Evolutionary conservation across 2,888 invertebrate genomes (phyloP), one percentile per base, ranked within the genome.

Genomic region (Lysandra coridon): DNA sequence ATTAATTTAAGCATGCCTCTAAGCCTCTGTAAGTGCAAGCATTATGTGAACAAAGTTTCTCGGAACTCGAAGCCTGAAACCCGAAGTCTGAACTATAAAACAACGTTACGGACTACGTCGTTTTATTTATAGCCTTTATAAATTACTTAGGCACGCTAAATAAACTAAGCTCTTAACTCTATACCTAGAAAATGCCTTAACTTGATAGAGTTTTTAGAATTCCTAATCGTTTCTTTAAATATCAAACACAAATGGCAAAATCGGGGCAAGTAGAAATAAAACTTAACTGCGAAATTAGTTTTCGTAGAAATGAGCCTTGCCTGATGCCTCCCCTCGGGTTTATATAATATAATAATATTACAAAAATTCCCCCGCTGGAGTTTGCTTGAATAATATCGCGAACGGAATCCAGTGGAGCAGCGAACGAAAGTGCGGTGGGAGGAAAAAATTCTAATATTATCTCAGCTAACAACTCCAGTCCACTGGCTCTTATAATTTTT

Each of bases 381-480:
- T 44, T 75, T 44, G 23, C 49, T 53, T 49, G 6, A 75, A n/a
- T 30, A 30, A 75, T 75, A 75, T 49, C 12, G 53, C 75, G 5
- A 75, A 30, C 53, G 30, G 49, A 53, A 75, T 75, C n/a, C 23
- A 44, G 74, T 30, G 10, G 4, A 12, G 23, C 44, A 23, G 4
- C n/a, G 7, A n/a, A 23, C n/a, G 44, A 44, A 73, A 73, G 73
- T 73, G 74, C 74, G 74, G 74, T 17, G n/a, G 23, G 44, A 75
- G 40, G 10, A 49, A 75, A 40, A 44, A 44, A 40, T 23, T 57
- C 44, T 75, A 75, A 75, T 44, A 40, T 75, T 40, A 75, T 44
- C 23, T 40, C 40, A 40, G 40, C 44, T n/a, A 75, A 44, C 74
- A 44, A n/a, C 33, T 62, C 23, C 33, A 69, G 30, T 69, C 30